Percentiles rank a stretch among this genome's conserved stretches.
phyloP scores from a whole-genome alignment of 2,888 invertebrate genomes.

The Drosophila helvetica region DNA sequence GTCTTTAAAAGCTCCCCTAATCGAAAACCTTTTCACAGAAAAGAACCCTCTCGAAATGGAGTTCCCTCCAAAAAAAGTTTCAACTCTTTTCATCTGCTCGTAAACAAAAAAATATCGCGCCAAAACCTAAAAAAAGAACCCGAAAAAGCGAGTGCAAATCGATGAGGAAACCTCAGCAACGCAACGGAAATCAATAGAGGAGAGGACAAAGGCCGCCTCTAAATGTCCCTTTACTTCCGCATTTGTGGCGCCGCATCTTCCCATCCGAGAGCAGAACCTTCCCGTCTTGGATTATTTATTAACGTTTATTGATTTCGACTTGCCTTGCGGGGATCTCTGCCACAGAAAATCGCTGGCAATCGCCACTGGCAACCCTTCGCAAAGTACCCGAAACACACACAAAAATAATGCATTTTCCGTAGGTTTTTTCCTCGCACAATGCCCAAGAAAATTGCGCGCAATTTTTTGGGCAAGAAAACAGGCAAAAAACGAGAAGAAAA shows the following conservation, averaged over 20 bases:
- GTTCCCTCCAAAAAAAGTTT: slow-evolving; percentile 33
- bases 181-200: slow-evolving; percentile 59
- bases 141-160: slow-evolving; percentile 48
- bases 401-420: slow-evolving; percentile 63
- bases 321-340: slow-evolving; percentile 61
- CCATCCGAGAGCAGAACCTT: slow-evolving; percentile 18
- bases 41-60: neutral
- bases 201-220: slow-evolving; percentile 52
- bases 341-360: slow-evolving; percentile 66
- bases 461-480: slow-evolving; percentile 58
- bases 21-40: neutral
- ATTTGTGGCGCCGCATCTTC: slow-evolving; percentile 64
- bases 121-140: slow-evolving; percentile 20
- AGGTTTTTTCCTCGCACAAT: slow-evolving; percentile 49
- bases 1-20: neutral
- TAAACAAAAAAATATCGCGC: slow-evolving; percentile 26
- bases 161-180: slow-evolving; percentile 47
- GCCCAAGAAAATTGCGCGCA: slow-evolving; percentile 52
- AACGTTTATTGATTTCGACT: slow-evolving; percentile 72
- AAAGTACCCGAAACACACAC: slow-evolving; percentile 14
- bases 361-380: slow-evolving; percentile 63
- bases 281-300: slow-evolving; percentile 68
- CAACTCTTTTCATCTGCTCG: slow-evolving; percentile 38
- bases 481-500: slow-evolving; percentile 30
- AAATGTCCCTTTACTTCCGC: slow-evolving; percentile 69